Evolutionary conservation across 2,797 vertebrate species (phyloP).

Genomic region (Coregonus ussuriensis): DNA sequence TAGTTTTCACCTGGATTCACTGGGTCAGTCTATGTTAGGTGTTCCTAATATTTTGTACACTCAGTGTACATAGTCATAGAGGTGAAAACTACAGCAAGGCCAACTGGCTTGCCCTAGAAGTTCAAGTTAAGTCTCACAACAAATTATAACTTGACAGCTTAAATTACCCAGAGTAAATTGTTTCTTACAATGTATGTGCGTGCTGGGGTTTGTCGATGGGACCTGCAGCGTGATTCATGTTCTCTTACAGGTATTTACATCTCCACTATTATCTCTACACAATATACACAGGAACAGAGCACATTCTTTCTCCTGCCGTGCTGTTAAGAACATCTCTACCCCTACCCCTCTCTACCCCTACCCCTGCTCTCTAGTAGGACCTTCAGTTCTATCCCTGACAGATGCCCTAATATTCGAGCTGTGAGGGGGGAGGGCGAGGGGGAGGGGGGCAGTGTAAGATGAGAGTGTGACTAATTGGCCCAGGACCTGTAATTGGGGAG

Average conservation of each 20-base stretch:
- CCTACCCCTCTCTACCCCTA: background rate
- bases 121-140: constrained; percentile 71
- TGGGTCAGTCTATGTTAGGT: too few relatives aligned
- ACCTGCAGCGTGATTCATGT: constrained; percentile 61
- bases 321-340: constrained; percentile 12
- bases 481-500: constrained; percentile 75
- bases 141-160: constrained; percentile 75
- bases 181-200: constrained; percentile 59
- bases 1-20: too few relatives aligned
- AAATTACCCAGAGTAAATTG: constrained; percentile 64
- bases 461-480: constrained; percentile 82
- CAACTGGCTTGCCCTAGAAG: constrained; percentile 70
- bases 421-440: constrained; percentile 45
- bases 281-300: constrained; percentile 4
- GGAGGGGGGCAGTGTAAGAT: constrained; percentile 72
- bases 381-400: constrained; percentile 55
- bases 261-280: constrained; percentile 50
- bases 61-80: constrained; percentile 12
- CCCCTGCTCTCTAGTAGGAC: constrained; percentile 32
- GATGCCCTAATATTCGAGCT: constrained; percentile 63
- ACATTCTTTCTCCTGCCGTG: constrained; percentile 5
- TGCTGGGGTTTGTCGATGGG: constrained; percentile 58
- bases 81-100: constrained; percentile 66
- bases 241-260: constrained; percentile 52
- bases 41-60: too few relatives aligned